Evolutionary conservation across 2,888 invertebrate species (phyloP).

Genomic region (Hirudinaria manillensis): DNA sequence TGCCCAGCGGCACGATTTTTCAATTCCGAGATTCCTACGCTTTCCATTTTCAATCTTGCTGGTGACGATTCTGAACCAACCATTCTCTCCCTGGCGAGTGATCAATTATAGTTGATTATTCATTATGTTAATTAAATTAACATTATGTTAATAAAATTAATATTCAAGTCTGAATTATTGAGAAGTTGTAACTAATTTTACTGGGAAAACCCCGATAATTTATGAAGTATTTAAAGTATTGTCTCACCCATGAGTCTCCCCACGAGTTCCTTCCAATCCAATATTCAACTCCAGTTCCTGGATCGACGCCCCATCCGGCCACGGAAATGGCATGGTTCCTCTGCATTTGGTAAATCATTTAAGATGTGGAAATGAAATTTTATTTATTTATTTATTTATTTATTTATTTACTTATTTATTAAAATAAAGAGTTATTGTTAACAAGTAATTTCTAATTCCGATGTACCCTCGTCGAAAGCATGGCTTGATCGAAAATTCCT

Average conservation of each 20-base stretch:
- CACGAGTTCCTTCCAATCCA: constrained; percentile 58
- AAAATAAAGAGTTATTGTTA: too few species aligned
- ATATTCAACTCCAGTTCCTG: constrained; percentile 52
- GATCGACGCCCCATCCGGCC: constrained; percentile 56
- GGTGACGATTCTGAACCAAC: constrained; percentile 57
- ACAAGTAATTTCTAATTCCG: too few species aligned
- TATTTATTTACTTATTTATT: too few species aligned
- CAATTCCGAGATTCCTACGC: constrained; percentile 56
- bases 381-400: too few species aligned
- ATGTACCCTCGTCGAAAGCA: too few species aligned
- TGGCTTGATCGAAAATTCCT: constrained; percentile 36
- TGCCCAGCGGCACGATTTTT: constrained; percentile 55
- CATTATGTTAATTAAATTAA: too few species aligned
- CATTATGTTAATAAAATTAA: too few species aligned
- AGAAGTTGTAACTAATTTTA: too few species aligned
- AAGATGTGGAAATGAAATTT: background rate
- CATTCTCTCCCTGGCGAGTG: constrained; percentile 48
- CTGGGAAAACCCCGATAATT: too few species aligned
- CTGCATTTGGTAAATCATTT: constrained; percentile 37
- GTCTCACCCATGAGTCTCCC: constrained; percentile 55
- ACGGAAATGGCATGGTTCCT: constrained; percentile 57
- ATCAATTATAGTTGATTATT: background rate
- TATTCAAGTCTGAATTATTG: too few species aligned
- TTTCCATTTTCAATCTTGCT: constrained; percentile 53
- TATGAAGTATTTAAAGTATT: too few species aligned